phyloP scores from a whole-genome alignment of 2,888 invertebrate species.

The Leptura quadrifasciata region DNA sequence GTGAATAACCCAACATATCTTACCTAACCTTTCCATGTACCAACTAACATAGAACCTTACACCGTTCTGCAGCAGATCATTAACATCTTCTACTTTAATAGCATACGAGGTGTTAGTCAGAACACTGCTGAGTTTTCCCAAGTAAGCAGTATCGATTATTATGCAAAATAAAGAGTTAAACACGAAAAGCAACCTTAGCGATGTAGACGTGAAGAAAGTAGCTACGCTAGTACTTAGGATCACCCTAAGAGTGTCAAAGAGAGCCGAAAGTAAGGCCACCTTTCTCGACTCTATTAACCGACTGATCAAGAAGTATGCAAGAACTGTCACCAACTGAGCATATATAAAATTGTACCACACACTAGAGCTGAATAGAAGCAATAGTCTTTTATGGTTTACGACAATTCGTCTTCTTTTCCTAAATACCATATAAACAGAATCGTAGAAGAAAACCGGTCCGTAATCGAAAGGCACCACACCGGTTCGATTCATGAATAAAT shows the following conservation, averaged over 20 bases:
- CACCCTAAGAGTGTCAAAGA: constrained; percentile 47
- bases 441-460: constrained; percentile 54
- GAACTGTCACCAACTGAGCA: constrained; percentile 23
- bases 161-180: constrained; percentile 53
- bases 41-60: constrained; percentile 5
- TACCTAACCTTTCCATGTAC: constrained; percentile 36
- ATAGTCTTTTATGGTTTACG: constrained; percentile 50
- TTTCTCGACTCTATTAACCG: constrained; percentile 11
- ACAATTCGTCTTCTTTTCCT: constrained; percentile 47
- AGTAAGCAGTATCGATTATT: constrained; percentile 54
- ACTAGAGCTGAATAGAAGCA: constrained; percentile 46
- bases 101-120: constrained; percentile 50
- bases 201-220: constrained; percentile 25
- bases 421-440: constrained; percentile 41
- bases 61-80: not conserved
- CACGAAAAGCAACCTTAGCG: constrained; percentile 49
- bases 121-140: constrained; percentile 58
- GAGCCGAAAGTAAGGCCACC: not conserved
- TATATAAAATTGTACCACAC: constrained; percentile 47
- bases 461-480: constrained; percentile 50
- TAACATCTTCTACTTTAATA: constrained; percentile 36
- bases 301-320: constrained; percentile 40
- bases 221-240: constrained; percentile 36
- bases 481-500: constrained; percentile 55
- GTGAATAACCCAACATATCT: not conserved